These are phyloP conservation scores for Kuschelorhynchus macadamiae DNA, from an alignment of 2,888 invertebrate species.

Conservation along the genomic window DNA sequence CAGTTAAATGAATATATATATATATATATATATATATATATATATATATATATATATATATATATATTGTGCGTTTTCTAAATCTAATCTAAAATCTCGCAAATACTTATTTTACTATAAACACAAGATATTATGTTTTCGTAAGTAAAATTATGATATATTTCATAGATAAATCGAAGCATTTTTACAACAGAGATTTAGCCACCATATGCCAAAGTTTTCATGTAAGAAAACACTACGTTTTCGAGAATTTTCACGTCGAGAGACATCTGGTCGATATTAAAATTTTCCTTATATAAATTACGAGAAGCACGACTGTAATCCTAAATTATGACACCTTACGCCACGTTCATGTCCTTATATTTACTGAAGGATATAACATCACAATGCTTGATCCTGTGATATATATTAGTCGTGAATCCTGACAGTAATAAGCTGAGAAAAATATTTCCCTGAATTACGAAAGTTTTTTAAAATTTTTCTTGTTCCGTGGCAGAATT, in stretches of 20 bases:
- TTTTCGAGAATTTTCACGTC: slow-evolving; percentile 30
- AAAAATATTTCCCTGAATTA: slow-evolving; percentile 13
- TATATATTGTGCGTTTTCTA: no score
- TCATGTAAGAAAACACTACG: slow-evolving; percentile 9
- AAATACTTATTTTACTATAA: no score
- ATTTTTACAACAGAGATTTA: neutral
- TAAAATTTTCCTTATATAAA: slow-evolving; percentile 66
- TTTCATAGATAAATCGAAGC: no score
- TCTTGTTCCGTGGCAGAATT: no score
- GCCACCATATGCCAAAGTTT: slow-evolving; percentile 25
- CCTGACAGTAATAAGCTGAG: slow-evolving; percentile 29
- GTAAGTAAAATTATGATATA: no score
- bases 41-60: no score
- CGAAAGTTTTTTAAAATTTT: neutral
- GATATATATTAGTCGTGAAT: slow-evolving; percentile 42
- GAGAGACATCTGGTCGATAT: slow-evolving; percentile 63
- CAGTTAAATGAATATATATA: no score
- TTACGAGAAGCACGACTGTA: slow-evolving; percentile 61
- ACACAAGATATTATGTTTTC: no score
- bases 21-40: no score
- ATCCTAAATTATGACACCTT: slow-evolving; percentile 66
- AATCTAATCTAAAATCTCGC: no score
- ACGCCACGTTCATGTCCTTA: slow-evolving; percentile 46
- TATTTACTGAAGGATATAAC: slow-evolving; percentile 50
- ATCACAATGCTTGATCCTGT: slow-evolving; percentile 47